Conservation (phyloP, 2,797 vertebrate species). For the Halcyon leucocephala region DNA sequence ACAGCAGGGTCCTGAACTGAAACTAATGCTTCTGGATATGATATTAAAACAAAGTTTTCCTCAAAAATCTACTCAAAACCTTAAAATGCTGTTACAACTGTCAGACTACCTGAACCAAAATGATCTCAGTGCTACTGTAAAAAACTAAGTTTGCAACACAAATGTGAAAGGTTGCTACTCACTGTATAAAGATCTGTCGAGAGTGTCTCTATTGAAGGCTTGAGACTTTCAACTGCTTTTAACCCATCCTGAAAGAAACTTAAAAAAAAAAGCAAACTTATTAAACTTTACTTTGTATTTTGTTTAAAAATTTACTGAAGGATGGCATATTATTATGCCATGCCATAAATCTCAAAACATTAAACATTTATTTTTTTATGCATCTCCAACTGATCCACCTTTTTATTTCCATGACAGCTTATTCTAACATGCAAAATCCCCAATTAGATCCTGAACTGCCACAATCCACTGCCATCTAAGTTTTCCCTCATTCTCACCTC, state of each 20-base stretch:
- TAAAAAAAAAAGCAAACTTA: slow-evolving; percentile 5
- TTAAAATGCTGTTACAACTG: neutral
- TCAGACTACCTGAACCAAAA: neutral
- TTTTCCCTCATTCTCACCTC: neutral
- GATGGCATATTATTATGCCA: neutral
- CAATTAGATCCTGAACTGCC: neutral
- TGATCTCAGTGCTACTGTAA: neutral
- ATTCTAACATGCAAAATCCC: neutral
- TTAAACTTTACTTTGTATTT: neutral
- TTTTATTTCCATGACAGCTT: neutral
- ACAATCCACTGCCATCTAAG: neutral
- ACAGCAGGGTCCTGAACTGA: neutral
- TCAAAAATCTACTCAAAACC: neutral
- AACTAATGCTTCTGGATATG: neutral
- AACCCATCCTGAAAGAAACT: slow-evolving; percentile 99
- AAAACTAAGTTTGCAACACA: neutral
- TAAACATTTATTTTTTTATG: neutral
- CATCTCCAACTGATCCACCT: neutral
- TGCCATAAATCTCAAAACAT: neutral
- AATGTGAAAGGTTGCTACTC: neutral
- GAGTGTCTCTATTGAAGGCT: slow-evolving; percentile 95
- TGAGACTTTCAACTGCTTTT: slow-evolving; percentile 97
- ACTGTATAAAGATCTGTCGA: slow-evolving; percentile 96
- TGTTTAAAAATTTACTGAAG: neutral
- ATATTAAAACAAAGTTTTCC: neutral